These are phyloP conservation scores for Synanthedon andrenaeformis DNA, from an alignment of 2,888 invertebrate species.

Conservation along the genomic window DNA sequence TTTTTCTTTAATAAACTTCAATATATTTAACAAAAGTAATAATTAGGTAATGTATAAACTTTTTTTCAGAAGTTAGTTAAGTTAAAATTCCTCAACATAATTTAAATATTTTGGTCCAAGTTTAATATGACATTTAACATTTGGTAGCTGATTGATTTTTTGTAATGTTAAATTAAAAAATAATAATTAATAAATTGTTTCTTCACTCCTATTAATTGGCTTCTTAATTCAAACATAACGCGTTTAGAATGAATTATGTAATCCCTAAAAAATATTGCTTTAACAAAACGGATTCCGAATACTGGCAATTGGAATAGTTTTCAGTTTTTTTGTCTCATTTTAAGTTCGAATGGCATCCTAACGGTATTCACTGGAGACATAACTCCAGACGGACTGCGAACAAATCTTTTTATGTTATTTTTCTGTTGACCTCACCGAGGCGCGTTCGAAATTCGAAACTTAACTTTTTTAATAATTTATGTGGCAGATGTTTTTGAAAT, in stretches of 20 bases:
- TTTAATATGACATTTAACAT: no score
- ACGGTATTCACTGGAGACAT: slow-evolving; percentile 63
- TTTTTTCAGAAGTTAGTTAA: no score
- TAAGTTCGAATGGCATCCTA: slow-evolving; percentile 59
- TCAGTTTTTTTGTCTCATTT: slow-evolving; percentile 47
- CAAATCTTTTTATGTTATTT: slow-evolving; percentile 55
- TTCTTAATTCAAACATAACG: no score
- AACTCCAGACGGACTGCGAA: slow-evolving; percentile 53
- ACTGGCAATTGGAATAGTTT: slow-evolving; percentile 70
- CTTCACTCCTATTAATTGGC: no score
- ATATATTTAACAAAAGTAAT: no score
- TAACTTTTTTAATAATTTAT: slow-evolving; percentile 20
- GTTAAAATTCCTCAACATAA: no score
- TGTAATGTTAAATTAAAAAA: no score
- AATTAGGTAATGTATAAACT: no score
- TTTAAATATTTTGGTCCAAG: no score
- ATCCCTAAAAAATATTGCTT: slow-evolving; percentile 20
- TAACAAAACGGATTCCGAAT: slow-evolving; percentile 65
- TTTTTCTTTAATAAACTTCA: no score
- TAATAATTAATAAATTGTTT: no score
- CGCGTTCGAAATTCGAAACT: slow-evolving; percentile 41
- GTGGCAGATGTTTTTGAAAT: background rate
- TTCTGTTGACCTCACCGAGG: slow-evolving; percentile 51
- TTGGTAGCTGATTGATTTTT: no score
- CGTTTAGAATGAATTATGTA: background rate